Base-by-base conservation (phyloP, 2,113 vertebrate genomes). In the Sphyrna mokarran region DNA sequence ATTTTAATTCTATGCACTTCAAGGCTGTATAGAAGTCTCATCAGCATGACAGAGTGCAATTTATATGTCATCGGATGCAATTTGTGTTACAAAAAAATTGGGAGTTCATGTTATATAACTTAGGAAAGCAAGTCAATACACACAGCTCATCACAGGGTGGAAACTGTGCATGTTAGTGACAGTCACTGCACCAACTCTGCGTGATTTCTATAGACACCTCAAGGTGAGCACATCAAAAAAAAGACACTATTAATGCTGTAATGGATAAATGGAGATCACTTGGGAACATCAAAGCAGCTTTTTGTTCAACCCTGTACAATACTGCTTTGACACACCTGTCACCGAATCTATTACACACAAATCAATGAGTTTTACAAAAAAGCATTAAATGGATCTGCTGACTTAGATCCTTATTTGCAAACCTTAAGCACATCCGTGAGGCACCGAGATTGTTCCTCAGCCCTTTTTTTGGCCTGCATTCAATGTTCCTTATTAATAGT, bases 241-340 rank as follows among this genome's bases (percentile, higher is more conserved):
- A 37, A 83, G 80, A 93, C 33, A 93, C 61, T 93, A 93, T 93
- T 93, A 66, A 93, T 33, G 89, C 89, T 93, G 63, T 66, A 93
- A 93, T 93, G 63, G 89, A 93, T 93, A 93, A 93, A 93, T 66
- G 89, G 89, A 93, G 89, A 93, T 93, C 58, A 20, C 89, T 93
- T 68, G 89, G 63, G 89, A 68, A 68, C 89, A 37, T 93, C 89
- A 93, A 93, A 93, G 89, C 89, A 66, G 89, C 61, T 93, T 93
- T 93, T 93, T 93, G 61, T 66, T 93, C 58, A 20, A 93, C 1
- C 18, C 89, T 93, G 61, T 20, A 18, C 61, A 93, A 68, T 66
- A 18, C 7, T 2, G 33, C 63, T 66, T 93, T 63, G 63, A 93
- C 89, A 68, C 61, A 68, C 61, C 61, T 93, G 61, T 93, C 61